Evolutionary conservation across 1,140 invertebrate genomes (phyloP).

Genomic region (Drosophila simulans): DNA sequence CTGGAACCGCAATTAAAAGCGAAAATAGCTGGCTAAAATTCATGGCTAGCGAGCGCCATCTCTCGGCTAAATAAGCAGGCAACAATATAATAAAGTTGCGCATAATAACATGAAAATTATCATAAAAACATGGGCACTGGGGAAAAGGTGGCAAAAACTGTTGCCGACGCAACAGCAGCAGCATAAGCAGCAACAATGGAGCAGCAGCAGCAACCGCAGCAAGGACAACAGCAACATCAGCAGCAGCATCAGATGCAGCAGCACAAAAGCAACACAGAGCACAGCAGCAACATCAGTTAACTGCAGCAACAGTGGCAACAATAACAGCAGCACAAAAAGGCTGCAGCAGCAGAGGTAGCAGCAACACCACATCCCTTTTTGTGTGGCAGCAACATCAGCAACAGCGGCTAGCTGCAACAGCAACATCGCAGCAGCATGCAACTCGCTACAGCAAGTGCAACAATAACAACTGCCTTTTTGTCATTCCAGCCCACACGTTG

Average conservation of each 20-base stretch:
- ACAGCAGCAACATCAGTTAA: conserved; percentile 29
- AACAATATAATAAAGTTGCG: conserved; percentile 38
- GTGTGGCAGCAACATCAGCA: conserved; percentile 9
- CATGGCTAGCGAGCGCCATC: not conserved
- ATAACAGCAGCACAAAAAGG: conserved; percentile 25
- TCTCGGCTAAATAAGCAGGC: conserved; percentile 18
- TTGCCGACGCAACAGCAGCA: conserved; percentile 17
- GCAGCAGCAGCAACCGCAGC: conserved; percentile 14
- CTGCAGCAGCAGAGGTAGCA: not conserved
- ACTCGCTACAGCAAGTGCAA: conserved; percentile 15
- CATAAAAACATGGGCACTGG: conserved; percentile 41
- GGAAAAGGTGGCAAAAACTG: conserved; percentile 14
- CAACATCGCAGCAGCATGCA: conserved; percentile 7
- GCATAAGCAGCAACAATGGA: conserved; percentile 5
- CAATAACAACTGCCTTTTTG: conserved; percentile 12
- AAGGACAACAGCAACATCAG: not conserved
- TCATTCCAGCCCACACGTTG: conserved; percentile 35
- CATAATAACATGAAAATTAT: conserved; percentile 52
- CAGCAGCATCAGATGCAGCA: not conserved
- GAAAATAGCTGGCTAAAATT: not conserved
- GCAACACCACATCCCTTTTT: conserved; percentile 12
- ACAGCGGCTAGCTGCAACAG: not conserved
- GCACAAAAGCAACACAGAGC: conserved; percentile 2
- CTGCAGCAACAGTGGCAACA: conserved; percentile 20
- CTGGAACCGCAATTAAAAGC: not conserved